Base-by-base conservation (phyloP, 2,113 vertebrate species). In the Caloenas nicobarica region DNA sequence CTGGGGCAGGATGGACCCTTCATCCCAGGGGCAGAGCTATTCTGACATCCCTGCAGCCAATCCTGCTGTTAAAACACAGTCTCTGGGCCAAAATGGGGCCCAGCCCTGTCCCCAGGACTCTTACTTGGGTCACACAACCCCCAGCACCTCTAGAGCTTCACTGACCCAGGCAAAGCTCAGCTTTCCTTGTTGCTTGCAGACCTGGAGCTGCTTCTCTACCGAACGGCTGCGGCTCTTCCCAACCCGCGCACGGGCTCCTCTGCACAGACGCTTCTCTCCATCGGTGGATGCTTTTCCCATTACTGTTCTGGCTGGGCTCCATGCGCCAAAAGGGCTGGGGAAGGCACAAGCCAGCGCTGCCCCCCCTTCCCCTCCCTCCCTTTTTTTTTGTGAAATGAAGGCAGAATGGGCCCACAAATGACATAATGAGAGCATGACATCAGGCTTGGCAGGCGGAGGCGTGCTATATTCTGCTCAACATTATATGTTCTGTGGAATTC, bases 381-480 rank as follows among this genome's bases (percentile, higher is more conserved):
- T 71, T 54, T 54, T 66, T 50, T 76, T 82, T 28, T 34, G 86
- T 62, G 95, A 72, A 46, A 60, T 34, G 92, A 81, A 94, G 95
- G 90, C 96, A 93, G 88, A 84, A 56, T 18, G 2, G 95, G 86
- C 94, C 97, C 93, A 18, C 90, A 88, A 89, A 91, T 97, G 96
- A 97, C 96, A 92, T 97, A 95, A 97, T 93, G 95, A 90, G 97
- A 96, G 90, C 88, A 90, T 97, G 97, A 97, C 96, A 91, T 97
- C 97, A 97, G 92, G 25, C 76, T 95, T 97, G 97, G 96, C 97
- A 94, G 77, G 51, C 44, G 0, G 80, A 82, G 86, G 48, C 40
- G 5, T 10, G 69, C 83, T 71, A 4, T 61, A 8, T 90, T 90
- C 65, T 34, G 77, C 89, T 22, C 16, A 17, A 16, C 92, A 22